Evolutionary conservation across 2,113 vertebrate species (phyloP).

Genomic region (Chloebia gouldiae): DNA sequence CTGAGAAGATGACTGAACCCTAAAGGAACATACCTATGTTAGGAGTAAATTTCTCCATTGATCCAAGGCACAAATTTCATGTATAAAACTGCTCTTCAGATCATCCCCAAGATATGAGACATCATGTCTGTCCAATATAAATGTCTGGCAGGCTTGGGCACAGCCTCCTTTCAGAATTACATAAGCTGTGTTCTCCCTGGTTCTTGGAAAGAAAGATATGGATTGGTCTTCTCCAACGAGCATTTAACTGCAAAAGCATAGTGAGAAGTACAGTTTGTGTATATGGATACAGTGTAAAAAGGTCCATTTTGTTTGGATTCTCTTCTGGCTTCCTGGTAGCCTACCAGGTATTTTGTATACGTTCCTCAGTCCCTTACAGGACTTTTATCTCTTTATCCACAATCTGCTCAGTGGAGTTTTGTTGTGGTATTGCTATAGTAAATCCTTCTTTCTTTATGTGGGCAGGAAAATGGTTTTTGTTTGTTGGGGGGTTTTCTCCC

Average conservation of each 20-base stretch:
- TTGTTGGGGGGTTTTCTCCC: fast-evolving
- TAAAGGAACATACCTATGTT: neutral
- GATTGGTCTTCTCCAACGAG: neutral
- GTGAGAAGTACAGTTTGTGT: neutral
- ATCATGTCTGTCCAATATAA: neutral
- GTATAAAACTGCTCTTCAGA: neutral
- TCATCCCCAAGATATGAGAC: neutral
- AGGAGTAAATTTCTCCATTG: neutral
- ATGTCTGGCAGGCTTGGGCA: neutral
- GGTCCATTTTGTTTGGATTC: neutral
- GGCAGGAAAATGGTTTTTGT: neutral
- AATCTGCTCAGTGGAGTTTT: neutral
- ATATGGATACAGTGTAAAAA: neutral
- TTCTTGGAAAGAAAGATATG: neutral
- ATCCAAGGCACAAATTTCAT: neutral
- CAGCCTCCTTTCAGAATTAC: neutral
- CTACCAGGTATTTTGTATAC: neutral
- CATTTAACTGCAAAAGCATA: neutral
- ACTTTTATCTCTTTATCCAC: neutral
- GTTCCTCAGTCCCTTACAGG: neutral
- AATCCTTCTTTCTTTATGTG: neutral
- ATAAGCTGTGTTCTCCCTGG: neutral
- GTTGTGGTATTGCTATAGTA: neutral
- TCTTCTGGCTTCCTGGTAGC: neutral
- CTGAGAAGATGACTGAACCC: neutral